Base-by-base conservation (phyloP, 1,140 invertebrate species). In the Magallana angulata region DNA sequence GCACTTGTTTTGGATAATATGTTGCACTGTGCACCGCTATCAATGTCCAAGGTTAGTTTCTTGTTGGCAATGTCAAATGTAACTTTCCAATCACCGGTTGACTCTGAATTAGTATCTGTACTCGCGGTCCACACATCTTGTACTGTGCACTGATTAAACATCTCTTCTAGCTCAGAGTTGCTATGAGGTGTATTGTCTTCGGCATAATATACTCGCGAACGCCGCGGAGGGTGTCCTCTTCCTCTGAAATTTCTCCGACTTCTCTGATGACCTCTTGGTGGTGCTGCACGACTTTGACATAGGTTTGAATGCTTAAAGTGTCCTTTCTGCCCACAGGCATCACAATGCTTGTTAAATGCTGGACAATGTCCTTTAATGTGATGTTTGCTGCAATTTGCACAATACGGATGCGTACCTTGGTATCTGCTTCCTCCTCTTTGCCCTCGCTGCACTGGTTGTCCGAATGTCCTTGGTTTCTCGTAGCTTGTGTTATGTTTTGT, bases 1-100 rank as follows among this genome's bases (percentile, higher is more conserved):
- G 59, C 80, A 12, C 48, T 89, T 18, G 24, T 14, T 24, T 60
- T 82, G 18, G 85, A 57, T 12, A 89, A 24, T 59, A 89, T 57
- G 81, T 83, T 86, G 57, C 85, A 89, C 9, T 59, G 57, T 14
- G 88, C 88, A 11, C 82, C 88, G 64, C 57, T 89, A 82, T 87
- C 85, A 16, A 87, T 89, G 62, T 87, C 88, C n/a, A 56, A 95
- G 85, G 36, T 18, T 36, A 87, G 11, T 57, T 14, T 58, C 58
- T 86, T 56, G 3, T 60, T 18, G 48, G 1, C 18, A 11, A 68
- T 62, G 3, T 84, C 12, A 24, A 89, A 48, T 60, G 82, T 80
- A 57, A 85, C 85, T 30, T 14, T 60, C 85, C 82, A 84, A n/a
- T 85, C 85, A 30, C 57, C 18, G 18, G 84, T 48, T 18, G 14